These are phyloP conservation scores for Muntiacus muntjak DNA, from an alignment of 2,113 vertebrate genomes.

Conservation along the genomic window DNA sequence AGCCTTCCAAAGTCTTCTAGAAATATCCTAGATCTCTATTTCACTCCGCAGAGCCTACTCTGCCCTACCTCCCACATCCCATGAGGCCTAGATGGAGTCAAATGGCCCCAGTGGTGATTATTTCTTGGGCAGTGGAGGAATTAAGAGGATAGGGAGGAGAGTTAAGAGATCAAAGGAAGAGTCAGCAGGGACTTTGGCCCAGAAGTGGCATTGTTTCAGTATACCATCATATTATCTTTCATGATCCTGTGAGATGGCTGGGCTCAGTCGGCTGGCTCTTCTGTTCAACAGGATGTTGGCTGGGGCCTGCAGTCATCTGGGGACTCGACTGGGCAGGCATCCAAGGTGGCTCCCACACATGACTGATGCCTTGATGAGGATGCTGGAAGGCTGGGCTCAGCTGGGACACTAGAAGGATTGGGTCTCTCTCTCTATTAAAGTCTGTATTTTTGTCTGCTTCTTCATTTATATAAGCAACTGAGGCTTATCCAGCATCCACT, in stretches of 20 bases:
- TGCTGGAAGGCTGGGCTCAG: background rate
- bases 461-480: background rate
- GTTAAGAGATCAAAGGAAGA: background rate
- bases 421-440: background rate
- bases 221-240: background rate
- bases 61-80: background rate
- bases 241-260: background rate
- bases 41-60: background rate
- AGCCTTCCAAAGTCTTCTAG: background rate
- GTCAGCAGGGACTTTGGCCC: background rate
- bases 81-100: background rate
- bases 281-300: background rate
- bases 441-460: background rate
- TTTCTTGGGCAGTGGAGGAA: background rate
- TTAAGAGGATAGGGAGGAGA: background rate
- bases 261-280: background rate
- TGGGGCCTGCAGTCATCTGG: too few species aligned
- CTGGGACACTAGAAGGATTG: background rate
- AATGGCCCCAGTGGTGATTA: background rate
- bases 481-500: background rate
- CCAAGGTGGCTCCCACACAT: rapidly evolving
- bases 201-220: background rate
- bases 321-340: background rate
- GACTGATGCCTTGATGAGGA: background rate
- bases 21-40: background rate